Evolutionary conservation across 1,140 invertebrate genomes (phyloP).

Genomic region (Lineus longissimus): DNA sequence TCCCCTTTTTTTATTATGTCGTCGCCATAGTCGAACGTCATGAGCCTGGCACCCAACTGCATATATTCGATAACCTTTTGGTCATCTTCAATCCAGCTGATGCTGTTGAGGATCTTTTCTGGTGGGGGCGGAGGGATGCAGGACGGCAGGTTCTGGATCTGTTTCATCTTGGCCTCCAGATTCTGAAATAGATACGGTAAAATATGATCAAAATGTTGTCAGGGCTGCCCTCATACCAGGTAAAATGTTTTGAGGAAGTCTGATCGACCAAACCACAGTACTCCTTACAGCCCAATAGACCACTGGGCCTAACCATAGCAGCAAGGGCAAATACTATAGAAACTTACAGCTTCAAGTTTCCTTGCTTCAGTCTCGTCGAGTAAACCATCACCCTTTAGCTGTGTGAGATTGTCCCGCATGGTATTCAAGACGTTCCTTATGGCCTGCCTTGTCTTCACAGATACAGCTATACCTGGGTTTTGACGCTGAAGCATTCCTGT

Average conservation of each 20-base stretch:
- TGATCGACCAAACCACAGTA: no score
- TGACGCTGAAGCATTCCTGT: slow-evolving; percentile 49
- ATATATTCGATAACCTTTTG: slow-evolving; percentile 36
- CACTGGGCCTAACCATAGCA: no score
- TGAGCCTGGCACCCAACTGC: slow-evolving; percentile 36
- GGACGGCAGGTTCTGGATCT: slow-evolving; percentile 38
- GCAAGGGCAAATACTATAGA: no score
- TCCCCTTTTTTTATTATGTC: slow-evolving; percentile 38
- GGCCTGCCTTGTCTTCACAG: slow-evolving; percentile 56
- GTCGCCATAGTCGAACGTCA: slow-evolving; percentile 41
- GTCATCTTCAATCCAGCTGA: slow-evolving; percentile 45
- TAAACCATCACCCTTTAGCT: slow-evolving; percentile 50
- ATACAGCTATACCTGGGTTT: slow-evolving; percentile 54
- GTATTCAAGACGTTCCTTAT: slow-evolving; percentile 54
- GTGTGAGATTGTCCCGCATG: slow-evolving; percentile 44
- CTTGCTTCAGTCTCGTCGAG: slow-evolving; percentile 47
- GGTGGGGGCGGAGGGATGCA: slow-evolving; percentile 41
- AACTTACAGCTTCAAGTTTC: slow-evolving; percentile 40
- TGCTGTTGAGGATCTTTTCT: slow-evolving; percentile 38
- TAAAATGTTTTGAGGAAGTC: no score
- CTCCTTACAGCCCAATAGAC: no score
- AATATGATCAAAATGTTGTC: not conserved
- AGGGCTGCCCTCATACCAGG: not conserved
- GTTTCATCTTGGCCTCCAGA: slow-evolving; percentile 49
- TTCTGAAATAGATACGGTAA: slow-evolving; percentile 23